Conservation (phyloP, 2,797 vertebrate genomes). For the Rachycentron canadum region DNA sequence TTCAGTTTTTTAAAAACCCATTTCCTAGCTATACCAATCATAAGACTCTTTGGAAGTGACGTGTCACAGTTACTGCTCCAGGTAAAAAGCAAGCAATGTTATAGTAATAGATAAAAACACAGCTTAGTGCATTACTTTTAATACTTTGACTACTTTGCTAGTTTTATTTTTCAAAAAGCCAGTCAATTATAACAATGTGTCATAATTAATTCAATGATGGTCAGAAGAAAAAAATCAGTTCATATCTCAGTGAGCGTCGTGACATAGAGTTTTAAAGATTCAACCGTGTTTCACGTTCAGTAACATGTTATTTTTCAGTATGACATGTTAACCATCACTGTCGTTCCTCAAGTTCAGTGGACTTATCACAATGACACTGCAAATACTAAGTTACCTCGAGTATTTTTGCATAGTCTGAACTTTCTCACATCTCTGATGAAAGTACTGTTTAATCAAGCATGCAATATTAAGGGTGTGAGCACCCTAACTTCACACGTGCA, state of each 20-base stretch:
- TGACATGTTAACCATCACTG: neutral
- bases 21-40: no score
- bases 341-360: slow-evolving; percentile 3
- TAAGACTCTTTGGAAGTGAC: no score
- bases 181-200: neutral
- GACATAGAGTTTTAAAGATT: neutral
- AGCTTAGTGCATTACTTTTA: no score
- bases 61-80: no score
- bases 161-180: neutral
- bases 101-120: no score
- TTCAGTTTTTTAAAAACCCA: no score
- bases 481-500: slow-evolving; percentile 10
- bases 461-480: slow-evolving; percentile 50
- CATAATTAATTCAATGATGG: no score
- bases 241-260: neutral
- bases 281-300: no score
- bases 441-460: slow-evolving; percentile 54
- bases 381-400: neutral
- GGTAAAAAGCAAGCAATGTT: no score
- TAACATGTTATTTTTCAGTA: neutral
- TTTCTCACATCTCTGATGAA: slow-evolving; percentile 49
- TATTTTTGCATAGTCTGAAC: slow-evolving; percentile 47
- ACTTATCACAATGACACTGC: neutral
- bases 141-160: no score
- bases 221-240: neutral